Percentiles rank a stretch among this genome's conserved stretches.
phyloP scores from a whole-genome alignment of 1,140 invertebrate species.

The Drosophila nasuta region DNA sequence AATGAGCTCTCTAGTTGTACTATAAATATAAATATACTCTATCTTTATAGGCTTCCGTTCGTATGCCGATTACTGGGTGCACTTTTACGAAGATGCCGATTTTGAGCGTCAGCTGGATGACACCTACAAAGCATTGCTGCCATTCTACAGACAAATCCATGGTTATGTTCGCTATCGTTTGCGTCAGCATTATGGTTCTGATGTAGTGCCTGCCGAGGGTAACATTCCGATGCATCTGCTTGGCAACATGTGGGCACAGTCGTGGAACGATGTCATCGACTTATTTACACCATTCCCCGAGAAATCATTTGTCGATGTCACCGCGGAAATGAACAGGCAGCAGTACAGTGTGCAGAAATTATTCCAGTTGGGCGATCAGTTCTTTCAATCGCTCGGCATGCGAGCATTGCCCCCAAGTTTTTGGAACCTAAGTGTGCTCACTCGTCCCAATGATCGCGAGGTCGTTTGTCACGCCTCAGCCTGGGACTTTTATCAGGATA shows the following conservation, averaged over 20 bases:
- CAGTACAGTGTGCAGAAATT: conserved; percentile 83
- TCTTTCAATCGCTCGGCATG: conserved; percentile 94
- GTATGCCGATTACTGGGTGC: conserved; percentile 85
- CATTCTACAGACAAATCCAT: conserved; percentile 88
- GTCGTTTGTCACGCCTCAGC: conserved; percentile 92
- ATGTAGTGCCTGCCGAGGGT: conserved; percentile 72
- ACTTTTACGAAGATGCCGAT: conserved; percentile 87
- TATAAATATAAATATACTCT: neutral
- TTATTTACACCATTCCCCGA: conserved; percentile 89
- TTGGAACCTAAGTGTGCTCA: conserved; percentile 92
- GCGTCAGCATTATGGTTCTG: conserved; percentile 85
- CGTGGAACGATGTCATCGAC: conserved; percentile 90
- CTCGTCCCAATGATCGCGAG: conserved; percentile 87
- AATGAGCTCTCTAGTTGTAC: neutral
- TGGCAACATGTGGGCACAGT: conserved; percentile 91
- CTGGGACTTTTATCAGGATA: conserved; percentile 90
- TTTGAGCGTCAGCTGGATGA: conserved; percentile 85
- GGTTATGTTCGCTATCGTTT: conserved; percentile 87
- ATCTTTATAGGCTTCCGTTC: conserved; percentile 61
- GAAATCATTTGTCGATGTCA: conserved; percentile 88
- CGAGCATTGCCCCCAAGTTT: conserved; percentile 91
- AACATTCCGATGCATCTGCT: conserved; percentile 84
- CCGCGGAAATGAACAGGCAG: conserved; percentile 84
- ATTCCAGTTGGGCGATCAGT: conserved; percentile 90
- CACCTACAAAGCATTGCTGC: conserved; percentile 86